Base-by-base conservation (phyloP, 2,113 vertebrate genomes). In the Miniopterus natalensis region DNA sequence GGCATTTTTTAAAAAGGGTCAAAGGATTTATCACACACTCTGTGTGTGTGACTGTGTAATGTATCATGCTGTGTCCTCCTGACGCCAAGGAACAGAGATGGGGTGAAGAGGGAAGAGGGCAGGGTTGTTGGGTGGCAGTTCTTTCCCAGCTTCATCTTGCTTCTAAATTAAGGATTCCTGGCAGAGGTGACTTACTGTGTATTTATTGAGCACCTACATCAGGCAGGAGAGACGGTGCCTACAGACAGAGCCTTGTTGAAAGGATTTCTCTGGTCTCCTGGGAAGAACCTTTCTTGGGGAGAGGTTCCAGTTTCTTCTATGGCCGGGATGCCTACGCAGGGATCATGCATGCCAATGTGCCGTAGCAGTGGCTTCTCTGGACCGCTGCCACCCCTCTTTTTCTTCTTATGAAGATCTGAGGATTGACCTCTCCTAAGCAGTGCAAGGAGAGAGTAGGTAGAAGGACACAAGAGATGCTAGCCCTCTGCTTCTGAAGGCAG, bases 201-300 rank as follows among this genome's bases (percentile, higher is more conserved):
- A 18, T 95, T 90, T 81, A 68, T 4, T 96, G 85, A 85, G 85
- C 77, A n/a, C 20, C 79, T 94, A 68, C 13, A 18, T 40, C 14
- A 68, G 65, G 57, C 83, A 81, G 87, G 79, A 29, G 49, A 71
- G 42, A 85, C 80, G 25, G 27, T 42, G 20, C 79, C 59, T 20
- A 15, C 13, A 66, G 75, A 51, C 66, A 80, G 66, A 55, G 68
- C 57, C 83, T 89, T 65, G 18, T 71, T 40, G 45, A 51, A 91
- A 74, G 65, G 79, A 61, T 96, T 87, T 92, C 57, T 74, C 70
- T 66, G 45, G 31, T 61, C n/a, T 91, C 51, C 51, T 29, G 25
- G 14, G 42, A 96, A 51, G 55, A 68, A 31, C 36, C 29, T 73
- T 74, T 51, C 29, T 27, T 81, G 45, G 40, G 40, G 53, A 51